Evolutionary conservation across 2,888 invertebrate genomes (phyloP), one percentile per base, ranked within the genome.

Genomic region (Cancer borealis): DNA sequence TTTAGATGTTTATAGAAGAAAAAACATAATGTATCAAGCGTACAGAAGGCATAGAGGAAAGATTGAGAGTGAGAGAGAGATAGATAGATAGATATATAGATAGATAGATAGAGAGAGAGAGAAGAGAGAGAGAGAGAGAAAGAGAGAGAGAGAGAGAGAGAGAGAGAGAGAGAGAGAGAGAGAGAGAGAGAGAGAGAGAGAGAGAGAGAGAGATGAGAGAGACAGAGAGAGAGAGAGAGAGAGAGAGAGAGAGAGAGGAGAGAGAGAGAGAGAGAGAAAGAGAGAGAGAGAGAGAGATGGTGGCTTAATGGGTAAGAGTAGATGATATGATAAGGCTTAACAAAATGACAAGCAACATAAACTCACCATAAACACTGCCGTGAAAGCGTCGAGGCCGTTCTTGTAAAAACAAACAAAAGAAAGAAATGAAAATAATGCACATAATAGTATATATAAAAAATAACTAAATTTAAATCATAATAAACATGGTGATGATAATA

Each of bases 351-450:
- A 87, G 4, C 12, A 54, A 54, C 54, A 54, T 54, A 87, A 30
- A 93, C 93, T 93, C 93, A 93, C 93, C 93, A 17, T 93, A 93
- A 14, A 89, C 93, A 89, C 93, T 93, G 39, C 93, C 93, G 14
- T 66, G 88, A 3, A 93, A 39, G 88, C 93, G 66, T 14, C 87
- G 66, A 5, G 89, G 89, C 47, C 93, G 93, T 8, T 93, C 93
- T 93, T 89, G 73, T 45, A 26, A 89, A 89, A 46, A 39, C 21
- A 88, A n/a, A 60, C 30, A n/a, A 92, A 84, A 87, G 39, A 88
- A 60, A 30, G 39, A 26, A 54, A 54, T 54, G 10, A 49, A 88
- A 88, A 49, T 21, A 88, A 49, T 47, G 88, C 46, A 46, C n/a
- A 46, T 39, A 88, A 88, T 26, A n/a, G 21, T 6, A 88, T 1